phyloP scores from a whole-genome alignment of 1,140 invertebrate genomes.

The Frieseomelitta varia region DNA sequence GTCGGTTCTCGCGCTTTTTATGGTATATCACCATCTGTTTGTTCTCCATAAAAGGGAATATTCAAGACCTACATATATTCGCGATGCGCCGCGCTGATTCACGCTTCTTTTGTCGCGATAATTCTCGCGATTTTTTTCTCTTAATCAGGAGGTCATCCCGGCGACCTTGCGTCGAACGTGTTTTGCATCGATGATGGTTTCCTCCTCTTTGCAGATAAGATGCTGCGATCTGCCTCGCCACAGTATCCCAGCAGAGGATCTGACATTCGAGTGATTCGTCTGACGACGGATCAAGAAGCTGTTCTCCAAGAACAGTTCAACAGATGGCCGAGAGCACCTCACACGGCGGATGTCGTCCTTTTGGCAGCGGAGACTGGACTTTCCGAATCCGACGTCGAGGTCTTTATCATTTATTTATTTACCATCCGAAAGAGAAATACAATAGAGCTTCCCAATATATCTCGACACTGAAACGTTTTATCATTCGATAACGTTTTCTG shows the following conservation, averaged over 20 bases:
- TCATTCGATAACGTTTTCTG: not conserved
- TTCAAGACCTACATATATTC: conserved; percentile 47
- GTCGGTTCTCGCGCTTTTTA: conserved; percentile 9
- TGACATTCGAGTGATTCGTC: conserved; percentile 58
- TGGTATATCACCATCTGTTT: not conserved
- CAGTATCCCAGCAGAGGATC: conserved; percentile 54
- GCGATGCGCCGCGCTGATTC: conserved; percentile 55
- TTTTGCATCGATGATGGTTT: not conserved
- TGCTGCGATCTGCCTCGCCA: conserved; percentile 74
- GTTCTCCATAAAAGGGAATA: conserved; percentile 53
- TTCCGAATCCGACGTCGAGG: conserved; percentile 81
- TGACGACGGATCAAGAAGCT: conserved; percentile 80
- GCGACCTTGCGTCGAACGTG: not conserved
- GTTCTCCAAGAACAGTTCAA: conserved; percentile 82
- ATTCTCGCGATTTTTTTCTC: conserved; percentile 40
- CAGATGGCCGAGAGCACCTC: conserved; percentile 81
- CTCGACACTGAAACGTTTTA: not conserved
- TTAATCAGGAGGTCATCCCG: not conserved
- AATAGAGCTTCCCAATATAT: not conserved
- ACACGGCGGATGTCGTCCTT: conserved; percentile 81
- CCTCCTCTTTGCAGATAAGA: conserved; percentile 62
- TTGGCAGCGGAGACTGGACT: conserved; percentile 83
- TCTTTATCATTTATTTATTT: conserved; percentile 56
- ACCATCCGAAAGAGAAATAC: not conserved
- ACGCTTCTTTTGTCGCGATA: conserved; percentile 55